These are phyloP conservation scores for Drosophila paranaensis DNA, from an alignment of 2,888 invertebrate species.

Conservation along the genomic window DNA sequence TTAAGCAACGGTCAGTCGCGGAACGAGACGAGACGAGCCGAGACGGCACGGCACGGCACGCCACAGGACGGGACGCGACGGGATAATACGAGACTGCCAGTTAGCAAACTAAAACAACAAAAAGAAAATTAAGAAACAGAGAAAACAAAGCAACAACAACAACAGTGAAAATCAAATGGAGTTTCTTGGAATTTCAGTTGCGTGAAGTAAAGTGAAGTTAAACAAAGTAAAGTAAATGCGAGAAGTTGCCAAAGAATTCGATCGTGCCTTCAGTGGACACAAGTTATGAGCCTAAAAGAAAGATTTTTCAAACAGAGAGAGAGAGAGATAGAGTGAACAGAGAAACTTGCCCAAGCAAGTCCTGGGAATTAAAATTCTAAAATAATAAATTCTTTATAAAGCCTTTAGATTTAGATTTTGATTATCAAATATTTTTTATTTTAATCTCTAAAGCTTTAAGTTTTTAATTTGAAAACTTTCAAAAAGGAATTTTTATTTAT, in stretches of 20 bases:
- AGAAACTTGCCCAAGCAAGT: not conserved
- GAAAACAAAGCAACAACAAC: conserved; percentile 14
- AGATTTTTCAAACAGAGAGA: conserved; percentile 2
- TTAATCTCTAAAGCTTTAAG: not conserved
- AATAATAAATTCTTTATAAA: not conserved
- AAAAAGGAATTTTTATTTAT: no score
- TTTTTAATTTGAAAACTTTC: not conserved
- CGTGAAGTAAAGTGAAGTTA: conserved; percentile 37
- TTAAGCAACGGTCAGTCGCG: conserved; percentile 45
- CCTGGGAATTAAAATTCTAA: not conserved
- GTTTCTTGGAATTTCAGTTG: conserved; percentile 44
- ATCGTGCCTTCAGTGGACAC: conserved; percentile 35
- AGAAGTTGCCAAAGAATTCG: conserved; percentile 16
- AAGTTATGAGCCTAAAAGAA: conserved; percentile 38
- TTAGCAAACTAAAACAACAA: conserved; percentile 9
- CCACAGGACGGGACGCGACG: conserved; percentile 25
- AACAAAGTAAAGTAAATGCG: conserved; percentile 26
- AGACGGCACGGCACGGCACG: conserved; percentile 14
- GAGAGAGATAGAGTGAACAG: not conserved
- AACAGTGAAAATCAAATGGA: conserved; percentile 45
- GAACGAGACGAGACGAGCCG: conserved; percentile 28
- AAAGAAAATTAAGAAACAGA: conserved; percentile 18
- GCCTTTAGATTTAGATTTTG: conserved; percentile 1
- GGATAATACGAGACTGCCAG: conserved; percentile 15
- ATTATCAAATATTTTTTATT: no score